These are phyloP conservation scores for Glaucidium brasilianum DNA, from an alignment of 2,113 vertebrate genomes.

Conservation along the genomic window DNA sequence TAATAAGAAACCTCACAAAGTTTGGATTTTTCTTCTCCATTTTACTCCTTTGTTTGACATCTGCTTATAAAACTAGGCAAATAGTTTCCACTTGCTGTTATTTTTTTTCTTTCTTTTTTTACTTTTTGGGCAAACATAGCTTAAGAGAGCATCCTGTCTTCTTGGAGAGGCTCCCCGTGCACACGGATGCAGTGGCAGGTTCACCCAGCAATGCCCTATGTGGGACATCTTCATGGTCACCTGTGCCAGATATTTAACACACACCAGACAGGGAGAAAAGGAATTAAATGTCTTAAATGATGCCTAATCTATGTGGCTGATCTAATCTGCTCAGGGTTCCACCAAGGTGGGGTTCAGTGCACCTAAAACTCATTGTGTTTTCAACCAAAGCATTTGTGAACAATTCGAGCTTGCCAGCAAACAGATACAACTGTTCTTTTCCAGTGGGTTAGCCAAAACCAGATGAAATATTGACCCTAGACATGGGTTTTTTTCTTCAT, in stretches of 20 bases:
- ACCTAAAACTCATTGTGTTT: background rate
- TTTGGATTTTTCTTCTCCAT: background rate
- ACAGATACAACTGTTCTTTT: rapidly evolving
- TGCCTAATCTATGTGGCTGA: background rate
- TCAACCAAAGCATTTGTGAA: background rate
- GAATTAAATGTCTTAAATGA: background rate
- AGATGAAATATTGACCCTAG: background rate
- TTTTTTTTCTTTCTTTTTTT: background rate
- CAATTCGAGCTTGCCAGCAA: background rate
- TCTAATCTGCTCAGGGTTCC: background rate
- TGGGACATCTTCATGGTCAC: background rate
- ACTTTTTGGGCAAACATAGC: background rate
- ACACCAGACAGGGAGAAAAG: background rate
- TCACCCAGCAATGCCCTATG: background rate
- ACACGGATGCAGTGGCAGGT: background rate
- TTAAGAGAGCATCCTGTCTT: background rate
- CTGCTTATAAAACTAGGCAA: background rate
- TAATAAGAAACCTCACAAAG: background rate
- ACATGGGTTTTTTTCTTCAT: background rate
- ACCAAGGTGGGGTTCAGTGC: background rate
- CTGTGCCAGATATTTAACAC: background rate
- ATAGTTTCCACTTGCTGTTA: background rate
- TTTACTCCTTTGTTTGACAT: background rate
- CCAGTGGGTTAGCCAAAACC: background rate
- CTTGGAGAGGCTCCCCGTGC: background rate